phyloP scores from a whole-genome alignment of 2,113 vertebrate genomes.

The Cromileptes altivelis region DNA sequence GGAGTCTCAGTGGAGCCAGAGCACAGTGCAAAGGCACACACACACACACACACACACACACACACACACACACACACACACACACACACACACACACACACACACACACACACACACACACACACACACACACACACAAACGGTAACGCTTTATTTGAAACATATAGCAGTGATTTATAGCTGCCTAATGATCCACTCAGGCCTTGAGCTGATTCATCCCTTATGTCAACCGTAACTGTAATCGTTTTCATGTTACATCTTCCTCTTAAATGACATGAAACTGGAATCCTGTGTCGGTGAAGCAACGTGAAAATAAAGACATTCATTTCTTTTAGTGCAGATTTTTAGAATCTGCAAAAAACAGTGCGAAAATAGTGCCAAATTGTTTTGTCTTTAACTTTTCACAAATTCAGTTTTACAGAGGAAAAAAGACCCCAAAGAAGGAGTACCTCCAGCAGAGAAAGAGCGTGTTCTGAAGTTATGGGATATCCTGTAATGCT shows the following conservation, averaged over 20 bases:
- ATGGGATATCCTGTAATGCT: background rate
- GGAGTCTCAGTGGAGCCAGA: constrained; percentile 82
- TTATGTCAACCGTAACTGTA: constrained; percentile 64
- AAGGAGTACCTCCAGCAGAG: background rate
- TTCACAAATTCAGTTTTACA: constrained; percentile 2
- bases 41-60: background rate
- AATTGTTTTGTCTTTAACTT: background rate
- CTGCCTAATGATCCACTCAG: constrained; percentile 57
- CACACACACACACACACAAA: constrained; percentile 7
- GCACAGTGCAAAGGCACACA: constrained; percentile 59
- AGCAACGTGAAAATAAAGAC: constrained; percentile 36
- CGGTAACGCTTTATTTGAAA: constrained; percentile 70
- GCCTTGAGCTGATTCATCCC: constrained; percentile 63
- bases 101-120: constrained; percentile 34
- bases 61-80: constrained; percentile 37
- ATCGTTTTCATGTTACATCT: constrained; percentile 59
- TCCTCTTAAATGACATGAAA: constrained; percentile 52
- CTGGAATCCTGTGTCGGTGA: constrained; percentile 31
- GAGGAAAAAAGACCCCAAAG: background rate
- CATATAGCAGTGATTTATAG: constrained; percentile 67
- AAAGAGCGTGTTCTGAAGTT: background rate
- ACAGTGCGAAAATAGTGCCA: too few species aligned
- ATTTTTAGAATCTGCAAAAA: background rate
- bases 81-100: constrained; percentile 60
- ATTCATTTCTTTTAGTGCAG: background rate